Evolutionary conservation across 2,888 invertebrate species (phyloP), one percentile per base, ranked within the genome.

Genomic region (Lagria hirta): DNA sequence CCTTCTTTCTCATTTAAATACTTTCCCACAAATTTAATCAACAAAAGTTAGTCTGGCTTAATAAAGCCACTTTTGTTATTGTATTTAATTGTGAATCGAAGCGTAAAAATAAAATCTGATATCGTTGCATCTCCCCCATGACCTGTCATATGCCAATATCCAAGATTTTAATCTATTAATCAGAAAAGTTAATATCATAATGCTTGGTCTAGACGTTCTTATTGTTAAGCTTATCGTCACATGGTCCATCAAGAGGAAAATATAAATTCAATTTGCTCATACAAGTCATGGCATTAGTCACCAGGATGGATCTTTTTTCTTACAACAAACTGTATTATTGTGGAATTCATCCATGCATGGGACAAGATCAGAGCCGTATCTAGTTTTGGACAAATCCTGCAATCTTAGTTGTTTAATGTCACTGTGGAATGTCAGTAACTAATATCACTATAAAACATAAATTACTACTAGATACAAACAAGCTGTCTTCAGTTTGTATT

Each of bases 161-260:
- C 54, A 55, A 61, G 66, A 65, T 65, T 59, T 54, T 64, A 66
- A 68, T 66, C 66, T 65, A 68, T 66, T 66, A 66, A 66, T 68
- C 67, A 65, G 64, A 64, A 64, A 65, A 64, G 60, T 64, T 65
- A 66, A 66, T 66, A 64, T 65, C 66, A 62, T 65, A 65, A 66
- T 66, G 55, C 63, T 38, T 62, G 62, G 54, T 48, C 47, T 48
- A 55, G 66, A 63, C 64, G 48, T 50, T 51, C 49, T 41, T 50
- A 52, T 54, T 52, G 53, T 54, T 49, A 28, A 33, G 42, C 47
- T 51, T 47, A 48, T 54, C 52, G 48, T 48, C 43, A 37, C 27
- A 50, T 24, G 23, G 42, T 45, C 37, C 44, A 44, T 36, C 40
- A 41, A 45, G 49, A 51, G 54, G 52, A 54, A 53, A 49, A 47